Base-by-base conservation (phyloP, 2,888 invertebrate genomes). In the Tortrix viridana region DNA sequence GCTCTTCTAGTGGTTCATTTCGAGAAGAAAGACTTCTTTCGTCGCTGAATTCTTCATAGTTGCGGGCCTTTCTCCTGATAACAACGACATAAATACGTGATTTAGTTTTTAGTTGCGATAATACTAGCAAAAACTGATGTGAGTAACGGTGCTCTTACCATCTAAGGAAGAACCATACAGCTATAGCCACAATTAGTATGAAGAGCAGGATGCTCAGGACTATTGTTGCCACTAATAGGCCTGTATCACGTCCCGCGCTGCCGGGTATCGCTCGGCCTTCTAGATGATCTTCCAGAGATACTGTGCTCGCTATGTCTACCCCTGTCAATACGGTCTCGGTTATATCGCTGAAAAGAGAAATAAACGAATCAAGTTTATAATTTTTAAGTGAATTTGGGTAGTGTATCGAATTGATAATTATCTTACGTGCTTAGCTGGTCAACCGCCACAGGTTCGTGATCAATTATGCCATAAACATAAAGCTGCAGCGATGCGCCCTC, bases 201-300 rank as follows among this genome's bases (percentile, higher is more conserved):
- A 89, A 84, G 57, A 90, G 80, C 54, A 91, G 72, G 69, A 85
- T 71, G 65, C 86, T 82, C 47, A 91, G 85, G 65, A 84, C 76
- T 75, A 92, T 89, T 55, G 90, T 90, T 14, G 89, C 74, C 37
- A 77, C 84, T 75, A 92, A 80, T 76, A 91, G 81, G 73, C 82
- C 88, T 26, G 74, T 80, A 72, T 86, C 79, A 82, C 80, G 80
- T 82, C 74, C 79, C 63, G 78, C 69, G 53, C 77, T 71, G 69
- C 71, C 68, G 73, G 79, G 77, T 75, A 81, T 82, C 77, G 79
- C 76, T 58, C 74, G 74, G 69, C 71, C 75, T 69, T 82, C 79
- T 49, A 91, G 84, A 86, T 90, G 84, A 82, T 90, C 88, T 85
- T 86, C 80, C 38, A 92, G 72, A 26, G 90, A 80, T 79, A 85